phyloP scores from a whole-genome alignment of 2,888 invertebrate species.

The Catocala fraxini region DNA sequence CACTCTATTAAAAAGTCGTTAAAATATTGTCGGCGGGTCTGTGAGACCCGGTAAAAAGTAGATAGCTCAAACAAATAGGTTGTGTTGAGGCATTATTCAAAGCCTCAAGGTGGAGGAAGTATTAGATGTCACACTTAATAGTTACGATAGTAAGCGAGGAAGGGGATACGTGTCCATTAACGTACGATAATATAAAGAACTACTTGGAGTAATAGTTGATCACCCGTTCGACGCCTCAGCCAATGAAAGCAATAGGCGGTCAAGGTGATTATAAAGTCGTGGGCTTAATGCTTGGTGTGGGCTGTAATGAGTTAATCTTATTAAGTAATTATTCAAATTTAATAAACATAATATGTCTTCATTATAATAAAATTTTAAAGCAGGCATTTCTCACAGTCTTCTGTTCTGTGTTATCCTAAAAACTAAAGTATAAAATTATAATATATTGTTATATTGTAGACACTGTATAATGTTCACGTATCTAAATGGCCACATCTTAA shows the following conservation, averaged over 20 bases:
- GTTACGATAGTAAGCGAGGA: slow-evolving; percentile 66
- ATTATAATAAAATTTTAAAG: slow-evolving; percentile 8
- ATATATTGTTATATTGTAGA: no score
- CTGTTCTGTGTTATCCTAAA: no score
- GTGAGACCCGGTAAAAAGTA: slow-evolving; percentile 49
- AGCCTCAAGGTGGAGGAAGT: slow-evolving; percentile 73
- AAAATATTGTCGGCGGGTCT: slow-evolving; percentile 54
- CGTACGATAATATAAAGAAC: slow-evolving; percentile 15
- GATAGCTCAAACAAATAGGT: slow-evolving; percentile 73
- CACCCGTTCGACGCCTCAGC: no score
- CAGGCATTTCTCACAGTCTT: no score
- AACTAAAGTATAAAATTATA: no score
- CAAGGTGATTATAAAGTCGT: background rate
- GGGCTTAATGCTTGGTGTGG: slow-evolving; percentile 5
- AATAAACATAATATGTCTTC: background rate
- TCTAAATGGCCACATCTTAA: no score
- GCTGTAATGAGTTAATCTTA: background rate
- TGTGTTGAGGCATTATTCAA: slow-evolving; percentile 72
- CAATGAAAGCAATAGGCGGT: no score
- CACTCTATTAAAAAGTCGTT: slow-evolving; percentile 69
- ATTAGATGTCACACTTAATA: slow-evolving; percentile 81
- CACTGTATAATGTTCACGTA: no score
- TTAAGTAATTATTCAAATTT: slow-evolving; percentile 1
- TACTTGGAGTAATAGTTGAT: no score
- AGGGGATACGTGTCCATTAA: slow-evolving; percentile 53